These are phyloP conservation scores for Allophyes oxyacanthae DNA, from an alignment of 2,888 invertebrate species.

Conservation along the genomic window DNA sequence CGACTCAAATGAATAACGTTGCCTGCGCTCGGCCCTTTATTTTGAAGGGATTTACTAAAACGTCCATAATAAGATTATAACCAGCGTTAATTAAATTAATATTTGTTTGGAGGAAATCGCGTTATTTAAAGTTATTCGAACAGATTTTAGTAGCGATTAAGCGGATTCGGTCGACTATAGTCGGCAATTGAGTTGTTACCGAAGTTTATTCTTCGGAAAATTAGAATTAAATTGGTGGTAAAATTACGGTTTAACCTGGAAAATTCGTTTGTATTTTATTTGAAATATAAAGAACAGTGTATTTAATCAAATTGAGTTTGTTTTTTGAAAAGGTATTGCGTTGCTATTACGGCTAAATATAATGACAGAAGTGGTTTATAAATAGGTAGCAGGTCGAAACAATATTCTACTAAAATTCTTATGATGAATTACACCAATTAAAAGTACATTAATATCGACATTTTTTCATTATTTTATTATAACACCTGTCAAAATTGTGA, in stretches of 20 bases:
- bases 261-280: constrained; percentile 8
- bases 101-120: constrained; percentile 35
- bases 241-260: constrained; percentile 11
- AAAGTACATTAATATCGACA: constrained; percentile 42
- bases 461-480: constrained; percentile 30
- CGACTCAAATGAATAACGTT: constrained; percentile 31
- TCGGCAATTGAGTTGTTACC: constrained; percentile 28
- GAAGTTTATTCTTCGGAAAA: constrained; percentile 40
- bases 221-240: constrained; percentile 20
- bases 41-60: constrained; percentile 30
- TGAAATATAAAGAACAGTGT: neutral
- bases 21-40: constrained; percentile 15
- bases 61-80: constrained; percentile 29
- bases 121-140: constrained; percentile 37
- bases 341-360: constrained; percentile 15
- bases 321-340: neutral
- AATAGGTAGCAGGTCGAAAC: constrained; percentile 4
- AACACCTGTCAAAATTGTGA: constrained; percentile 56
- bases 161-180: constrained; percentile 15
- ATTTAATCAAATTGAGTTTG: too few species aligned
- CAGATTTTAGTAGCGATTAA: constrained; percentile 28
- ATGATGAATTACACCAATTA: constrained; percentile 43
- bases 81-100: constrained; percentile 42
- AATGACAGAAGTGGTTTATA: neutral
- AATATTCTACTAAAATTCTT: constrained; percentile 21